phyloP scores from a whole-genome alignment of 1,140 invertebrate genomes.

The Drosophila pseudoobscura region DNA sequence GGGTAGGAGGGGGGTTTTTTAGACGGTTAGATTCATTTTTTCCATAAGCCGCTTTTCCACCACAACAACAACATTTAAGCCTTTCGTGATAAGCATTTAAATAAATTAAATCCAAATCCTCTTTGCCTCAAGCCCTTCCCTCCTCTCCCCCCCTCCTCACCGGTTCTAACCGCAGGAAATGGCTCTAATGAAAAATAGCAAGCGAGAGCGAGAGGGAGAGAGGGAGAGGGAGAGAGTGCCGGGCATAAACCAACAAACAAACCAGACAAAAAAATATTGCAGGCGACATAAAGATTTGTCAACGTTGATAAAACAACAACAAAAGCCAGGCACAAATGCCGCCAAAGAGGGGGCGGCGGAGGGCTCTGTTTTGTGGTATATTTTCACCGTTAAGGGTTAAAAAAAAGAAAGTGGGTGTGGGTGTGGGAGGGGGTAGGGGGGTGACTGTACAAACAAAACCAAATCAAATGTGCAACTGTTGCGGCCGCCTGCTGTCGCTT shows the following conservation, averaged over 20 bases:
- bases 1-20: slow-evolving; percentile 6
- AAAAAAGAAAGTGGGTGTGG: slow-evolving; percentile 1
- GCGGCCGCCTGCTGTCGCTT: slow-evolving; percentile 54
- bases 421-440: neutral
- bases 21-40: slow-evolving; percentile 34
- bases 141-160: too few relatives aligned
- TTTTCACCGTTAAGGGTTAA: slow-evolving; percentile 23
- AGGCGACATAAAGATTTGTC: slow-evolving; percentile 78
- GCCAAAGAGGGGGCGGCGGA: slow-evolving; percentile 15
- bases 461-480: slow-evolving; percentile 70
- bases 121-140: slow-evolving; percentile 12
- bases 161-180: slow-evolving; percentile 55
- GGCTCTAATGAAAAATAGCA: slow-evolving; percentile 77
- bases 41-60: slow-evolving; percentile 75
- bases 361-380: slow-evolving; percentile 46
- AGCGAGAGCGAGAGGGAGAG: too few relatives aligned
- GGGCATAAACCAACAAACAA: slow-evolving; percentile 58
- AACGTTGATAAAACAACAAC: slow-evolving; percentile 77
- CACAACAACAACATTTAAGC: slow-evolving; percentile 79
- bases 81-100: slow-evolving; percentile 82
- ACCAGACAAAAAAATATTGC: slow-evolving; percentile 29
- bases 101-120: slow-evolving; percentile 77
- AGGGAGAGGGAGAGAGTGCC: slow-evolving; percentile 22
- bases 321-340: slow-evolving; percentile 51
- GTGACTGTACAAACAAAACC: slow-evolving; percentile 48